Evolutionary conservation across 2,113 vertebrate genomes (phyloP).

Genomic region (Suncus etruscus): DNA sequence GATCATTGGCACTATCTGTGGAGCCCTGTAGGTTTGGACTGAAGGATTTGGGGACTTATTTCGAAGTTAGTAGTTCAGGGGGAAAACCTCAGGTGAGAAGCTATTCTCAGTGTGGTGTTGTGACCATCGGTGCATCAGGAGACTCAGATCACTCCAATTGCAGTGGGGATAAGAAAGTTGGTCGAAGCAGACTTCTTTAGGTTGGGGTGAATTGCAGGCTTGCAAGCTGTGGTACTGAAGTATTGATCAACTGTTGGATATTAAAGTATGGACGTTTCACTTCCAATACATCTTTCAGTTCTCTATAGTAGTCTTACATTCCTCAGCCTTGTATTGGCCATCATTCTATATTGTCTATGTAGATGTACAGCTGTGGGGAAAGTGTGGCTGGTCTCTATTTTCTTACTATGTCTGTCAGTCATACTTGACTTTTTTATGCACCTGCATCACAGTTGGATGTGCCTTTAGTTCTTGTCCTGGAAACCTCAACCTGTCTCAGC

Average conservation of each 20-base stretch:
- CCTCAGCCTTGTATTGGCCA: not conserved
- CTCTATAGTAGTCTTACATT: not conserved
- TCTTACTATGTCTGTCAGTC: too few relatives aligned
- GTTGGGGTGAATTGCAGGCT: not conserved
- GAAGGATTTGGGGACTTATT: accelerated
- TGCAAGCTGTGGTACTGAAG: not conserved
- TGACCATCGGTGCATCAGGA: not conserved
- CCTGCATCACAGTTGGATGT: accelerated
- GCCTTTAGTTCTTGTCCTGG: not conserved
- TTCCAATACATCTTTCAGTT: not conserved
- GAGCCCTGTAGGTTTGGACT: not conserved
- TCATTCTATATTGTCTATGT: not conserved
- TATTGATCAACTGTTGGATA: not conserved
- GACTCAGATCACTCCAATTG: not conserved
- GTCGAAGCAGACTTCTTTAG: not conserved
- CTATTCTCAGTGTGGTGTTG: too few relatives aligned
- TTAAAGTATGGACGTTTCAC: not conserved
- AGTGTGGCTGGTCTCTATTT: not conserved
- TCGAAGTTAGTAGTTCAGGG: not conserved
- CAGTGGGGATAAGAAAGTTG: not conserved
- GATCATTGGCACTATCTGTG: too few relatives aligned
- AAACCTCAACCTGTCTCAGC: too few relatives aligned
- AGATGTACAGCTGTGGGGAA: not conserved
- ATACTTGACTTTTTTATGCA: not conserved
- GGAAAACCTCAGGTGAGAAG: too few relatives aligned